Base-by-base conservation (phyloP, 2,888 invertebrate species). In the Prosapia bicincta region DNA sequence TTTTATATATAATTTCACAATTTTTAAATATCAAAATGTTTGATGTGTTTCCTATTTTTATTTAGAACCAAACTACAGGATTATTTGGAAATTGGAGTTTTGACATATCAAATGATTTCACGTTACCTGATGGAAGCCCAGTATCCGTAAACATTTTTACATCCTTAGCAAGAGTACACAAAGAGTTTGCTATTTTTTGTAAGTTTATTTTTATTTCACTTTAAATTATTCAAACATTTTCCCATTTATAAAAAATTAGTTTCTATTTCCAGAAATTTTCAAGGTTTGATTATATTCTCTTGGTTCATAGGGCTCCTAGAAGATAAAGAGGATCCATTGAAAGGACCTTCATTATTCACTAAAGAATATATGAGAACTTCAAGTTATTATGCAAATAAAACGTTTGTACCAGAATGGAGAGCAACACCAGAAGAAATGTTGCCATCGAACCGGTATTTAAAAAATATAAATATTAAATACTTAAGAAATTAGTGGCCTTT, bases 61-160 rank as follows among this genome's bases (percentile, higher is more conserved):
- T n/a, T n/a, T n/a, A 96, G 96, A 97, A 97, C 82, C 93, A 94
- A 89, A 97, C 97, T 0, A 86, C 90, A 77, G 97, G 97, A 0
- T 86, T 98, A 0, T 90, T 97, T 81, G 97, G 97, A 0, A 96
- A 95, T 82, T 97, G 96, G 96, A 95, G 95, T 77, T 90, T 94
- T 82, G 92, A 95, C 80, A 86, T 90, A 15, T 86, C 88, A 65
- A 96, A 97, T 80, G 97, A 97, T 84, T 93, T 96, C 78, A 90
- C 89, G 0, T 66, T 69, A 78, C 95, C 95, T 0, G 92, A 93
- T 80, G 92, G 92, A 0, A 87, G 88, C 0, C 84, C 87, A 76
- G 85, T 87, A 3, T 84, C 85, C 3, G 83, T 90, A 0, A 85
- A 89, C 13, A 83, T 92, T 82, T 78, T 84, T 69, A 89, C 89